Evolutionary conservation across 1,140 invertebrate genomes (phyloP).

Genomic region (Holotrichia oblita): DNA sequence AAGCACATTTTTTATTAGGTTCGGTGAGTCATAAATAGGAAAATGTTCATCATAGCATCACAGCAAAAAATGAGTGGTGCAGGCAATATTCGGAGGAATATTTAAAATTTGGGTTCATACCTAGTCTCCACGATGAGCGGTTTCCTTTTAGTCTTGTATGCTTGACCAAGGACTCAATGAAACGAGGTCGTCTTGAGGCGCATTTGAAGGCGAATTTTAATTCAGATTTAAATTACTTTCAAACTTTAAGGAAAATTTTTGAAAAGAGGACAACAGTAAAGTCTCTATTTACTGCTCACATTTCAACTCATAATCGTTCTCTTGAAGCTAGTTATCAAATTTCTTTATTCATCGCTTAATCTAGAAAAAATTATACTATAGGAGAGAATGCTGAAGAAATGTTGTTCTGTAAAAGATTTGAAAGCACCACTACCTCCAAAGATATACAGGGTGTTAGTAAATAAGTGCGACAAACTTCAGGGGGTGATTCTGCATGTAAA

Average conservation of each 20-base stretch:
- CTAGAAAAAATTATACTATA: slow-evolving; percentile 50
- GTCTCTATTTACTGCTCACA: slow-evolving; percentile 50
- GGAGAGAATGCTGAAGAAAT: slow-evolving; percentile 48
- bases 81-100: slow-evolving; percentile 45
- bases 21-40: too few species aligned
- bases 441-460: too few species aligned
- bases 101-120: slow-evolving; percentile 47
- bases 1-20: too few species aligned
- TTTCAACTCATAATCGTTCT: slow-evolving; percentile 46
- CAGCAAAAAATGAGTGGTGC: too few species aligned
- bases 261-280: slow-evolving; percentile 48
- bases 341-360: slow-evolving; percentile 24
- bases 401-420: slow-evolving; percentile 53
- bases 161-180: slow-evolving; percentile 45
- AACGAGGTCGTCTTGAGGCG: slow-evolving; percentile 45
- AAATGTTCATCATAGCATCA: too few species aligned
- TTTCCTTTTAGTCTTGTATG: slow-evolving; percentile 49
- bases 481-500: too few species aligned
- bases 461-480: too few species aligned
- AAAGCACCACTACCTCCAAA: slow-evolving; percentile 53
- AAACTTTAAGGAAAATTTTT: slow-evolving; percentile 46
- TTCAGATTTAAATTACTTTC: slow-evolving; percentile 50
- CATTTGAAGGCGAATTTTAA: slow-evolving; percentile 47
- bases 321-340: slow-evolving; percentile 48
- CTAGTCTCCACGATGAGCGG: slow-evolving; percentile 45